Percentiles rank a stretch among this genome's conserved stretches.
Evolutionary conservation across 1,140 invertebrate species (phyloP).

Genomic region (Sarcophaga peregrina): DNA sequence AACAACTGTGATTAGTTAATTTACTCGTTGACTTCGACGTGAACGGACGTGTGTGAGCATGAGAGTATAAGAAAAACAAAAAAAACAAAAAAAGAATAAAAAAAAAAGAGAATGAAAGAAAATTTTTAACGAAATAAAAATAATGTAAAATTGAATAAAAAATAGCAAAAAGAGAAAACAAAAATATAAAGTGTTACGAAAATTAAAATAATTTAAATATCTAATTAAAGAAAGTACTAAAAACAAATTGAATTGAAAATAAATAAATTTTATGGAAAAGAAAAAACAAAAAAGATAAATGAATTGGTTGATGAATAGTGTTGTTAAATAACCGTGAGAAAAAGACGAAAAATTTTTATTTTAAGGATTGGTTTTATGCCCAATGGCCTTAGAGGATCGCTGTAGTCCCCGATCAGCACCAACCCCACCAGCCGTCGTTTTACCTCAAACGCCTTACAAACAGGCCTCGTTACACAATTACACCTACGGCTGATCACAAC

Average conservation of each 20-base stretch:
- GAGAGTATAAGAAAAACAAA: constrained; percentile 31
- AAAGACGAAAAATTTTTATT: no score
- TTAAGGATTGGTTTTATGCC: background rate
- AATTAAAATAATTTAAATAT: background rate
- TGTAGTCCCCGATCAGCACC: constrained; percentile 72
- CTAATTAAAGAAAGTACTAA: background rate
- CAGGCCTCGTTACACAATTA: background rate
- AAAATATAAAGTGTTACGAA: constrained; percentile 27
- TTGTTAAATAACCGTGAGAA: no score
- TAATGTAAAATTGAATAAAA: background rate
- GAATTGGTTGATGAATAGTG: no score
- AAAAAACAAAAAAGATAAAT: background rate
- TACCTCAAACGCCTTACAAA: constrained; percentile 54
- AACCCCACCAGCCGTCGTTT: constrained; percentile 60
- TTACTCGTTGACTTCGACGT: constrained; percentile 64
- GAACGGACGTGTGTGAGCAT: constrained; percentile 59
- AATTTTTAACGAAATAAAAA: constrained; percentile 34
- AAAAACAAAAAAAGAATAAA: constrained; percentile 45
- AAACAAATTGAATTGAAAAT: background rate
- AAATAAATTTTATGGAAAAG: background rate
- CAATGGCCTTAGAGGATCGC: constrained; percentile 72
- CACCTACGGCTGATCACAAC: constrained; percentile 37
- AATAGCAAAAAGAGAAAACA: background rate
- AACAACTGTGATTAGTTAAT: constrained; percentile 65
- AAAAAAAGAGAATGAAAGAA: constrained; percentile 40